Evolutionary conservation across 2,113 vertebrate genomes (phyloP).

Genomic region (Alouatta palliata): DNA sequence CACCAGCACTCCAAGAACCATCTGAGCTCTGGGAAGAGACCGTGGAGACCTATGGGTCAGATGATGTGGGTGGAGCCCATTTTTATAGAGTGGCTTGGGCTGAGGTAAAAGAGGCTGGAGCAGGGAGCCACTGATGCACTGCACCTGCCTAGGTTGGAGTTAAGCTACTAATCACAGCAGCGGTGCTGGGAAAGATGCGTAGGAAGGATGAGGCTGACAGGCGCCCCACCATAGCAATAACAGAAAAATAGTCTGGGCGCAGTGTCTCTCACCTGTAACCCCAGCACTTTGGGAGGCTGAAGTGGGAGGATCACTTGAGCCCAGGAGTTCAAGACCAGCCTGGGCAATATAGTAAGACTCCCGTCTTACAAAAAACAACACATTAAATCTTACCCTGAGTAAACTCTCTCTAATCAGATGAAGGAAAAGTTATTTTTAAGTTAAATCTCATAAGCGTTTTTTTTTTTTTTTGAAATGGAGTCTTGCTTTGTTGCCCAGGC

Average conservation of each 20-base stretch:
- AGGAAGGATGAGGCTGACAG: neutral
- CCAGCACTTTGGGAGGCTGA: too few relatives aligned
- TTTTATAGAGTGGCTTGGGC: rapidly evolving
- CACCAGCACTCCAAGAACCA: neutral
- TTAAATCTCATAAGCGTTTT: neutral
- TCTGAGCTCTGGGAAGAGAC: neutral
- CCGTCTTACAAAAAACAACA: too few relatives aligned
- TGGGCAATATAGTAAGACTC: too few relatives aligned
- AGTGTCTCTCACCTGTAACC: too few relatives aligned
- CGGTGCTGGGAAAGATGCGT: rapidly evolving
- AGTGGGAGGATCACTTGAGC: too few relatives aligned
- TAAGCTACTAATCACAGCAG: rapidly evolving
- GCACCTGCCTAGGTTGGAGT: neutral
- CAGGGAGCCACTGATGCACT: neutral
- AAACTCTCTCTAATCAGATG: neutral
- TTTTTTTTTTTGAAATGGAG: too few relatives aligned
- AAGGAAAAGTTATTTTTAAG: neutral
- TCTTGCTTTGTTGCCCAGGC: too few relatives aligned
- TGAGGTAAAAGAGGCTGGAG: neutral
- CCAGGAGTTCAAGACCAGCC: too few relatives aligned
- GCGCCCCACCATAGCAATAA: rapidly evolving
- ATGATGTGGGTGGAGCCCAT: neutral
- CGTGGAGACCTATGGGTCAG: rapidly evolving
- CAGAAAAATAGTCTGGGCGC: too few relatives aligned
- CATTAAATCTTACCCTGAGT: neutral